Conservation (phyloP, 2,113 vertebrate genomes). For the Sula dactylatra region DNA sequence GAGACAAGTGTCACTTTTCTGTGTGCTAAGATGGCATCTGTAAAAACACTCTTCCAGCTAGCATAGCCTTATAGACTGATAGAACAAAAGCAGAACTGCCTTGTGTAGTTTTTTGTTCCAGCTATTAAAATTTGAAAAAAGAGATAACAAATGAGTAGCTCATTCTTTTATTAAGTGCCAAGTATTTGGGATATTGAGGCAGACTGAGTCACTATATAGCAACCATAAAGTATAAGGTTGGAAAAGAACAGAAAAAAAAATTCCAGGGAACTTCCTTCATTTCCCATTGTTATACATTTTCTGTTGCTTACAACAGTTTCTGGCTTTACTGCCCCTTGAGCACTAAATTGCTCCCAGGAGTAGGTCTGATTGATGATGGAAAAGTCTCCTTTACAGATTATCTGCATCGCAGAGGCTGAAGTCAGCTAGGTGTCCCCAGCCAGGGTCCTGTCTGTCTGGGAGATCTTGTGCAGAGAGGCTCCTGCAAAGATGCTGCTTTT, state of each 20-base stretch:
- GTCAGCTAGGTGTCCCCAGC: accelerated
- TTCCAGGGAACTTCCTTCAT: background rate
- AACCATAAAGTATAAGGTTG: background rate
- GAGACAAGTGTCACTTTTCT: constrained; percentile 3
- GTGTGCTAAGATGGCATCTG: background rate
- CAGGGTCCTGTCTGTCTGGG: background rate
- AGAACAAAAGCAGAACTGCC: background rate
- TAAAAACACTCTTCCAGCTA: constrained; percentile 31
- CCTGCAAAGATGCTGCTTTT: background rate
- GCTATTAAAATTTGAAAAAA: background rate
- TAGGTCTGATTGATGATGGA: background rate
- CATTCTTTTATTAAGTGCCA: background rate
- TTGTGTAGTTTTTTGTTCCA: background rate
- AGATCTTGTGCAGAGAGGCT: background rate
- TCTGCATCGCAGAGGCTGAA: too few relatives aligned
- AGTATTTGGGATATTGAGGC: background rate
- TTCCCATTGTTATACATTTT: background rate
- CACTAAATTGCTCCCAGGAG: background rate
- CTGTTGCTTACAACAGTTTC: background rate
- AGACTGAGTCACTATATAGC: background rate
- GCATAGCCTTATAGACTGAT: background rate
- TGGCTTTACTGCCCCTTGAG: background rate
- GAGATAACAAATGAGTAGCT: background rate
- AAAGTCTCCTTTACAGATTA: accelerated
- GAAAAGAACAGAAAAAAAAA: background rate